Base-by-base conservation (phyloP, 1,140 invertebrate species). In the Ptiloglossa arizonensis region DNA sequence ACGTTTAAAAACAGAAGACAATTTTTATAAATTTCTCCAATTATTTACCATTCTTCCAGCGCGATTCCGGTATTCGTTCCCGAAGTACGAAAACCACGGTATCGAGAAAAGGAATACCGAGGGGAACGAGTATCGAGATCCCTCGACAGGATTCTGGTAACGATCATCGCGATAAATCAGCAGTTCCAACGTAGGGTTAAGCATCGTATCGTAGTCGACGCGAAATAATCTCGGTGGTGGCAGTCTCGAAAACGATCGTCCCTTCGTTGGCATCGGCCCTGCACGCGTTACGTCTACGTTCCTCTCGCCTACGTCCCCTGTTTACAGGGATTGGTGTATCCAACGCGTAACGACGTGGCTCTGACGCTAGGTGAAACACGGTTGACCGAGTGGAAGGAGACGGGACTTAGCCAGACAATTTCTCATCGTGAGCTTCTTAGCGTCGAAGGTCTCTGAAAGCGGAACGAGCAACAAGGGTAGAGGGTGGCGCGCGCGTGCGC, bases 381-480 rank as follows among this genome's bases (percentile, higher is more conserved):
- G 44, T 67, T 62, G 71, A 75, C 54, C 77, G 50, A 73, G 69
- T 73, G 38, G 76, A 79, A 79, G 32, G 35, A 32, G 57, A 68
- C 57, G 48, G 50, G 46, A 78, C 66, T 69, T 81, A 81, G 80
- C 62, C 68, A 74, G 79, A 73, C 68, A 73, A 81, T 83, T 81
- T 83, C 56, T 83, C 79, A 71, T 59, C 63, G 52, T 78, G 79
- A 83, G 79, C 79, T 76, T 80, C 77, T 80, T 82, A 75, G 32
- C 56, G 72, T 52, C 63, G 72, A 76, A 63, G n/a, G 63, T 60
- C 50, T 22, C 32, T 48, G 69, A 79, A 48, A 52, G 38, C 29
- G 22, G 17, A 46, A 54, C 15, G 46, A 38, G 44, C 50, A 38
- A 44, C 5, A 46, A 2, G 15, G 15, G 9, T 32, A n/a, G 24